Evolutionary conservation across 2,113 vertebrate genomes (phyloP).

Genomic region (Pogona vitticeps): DNA sequence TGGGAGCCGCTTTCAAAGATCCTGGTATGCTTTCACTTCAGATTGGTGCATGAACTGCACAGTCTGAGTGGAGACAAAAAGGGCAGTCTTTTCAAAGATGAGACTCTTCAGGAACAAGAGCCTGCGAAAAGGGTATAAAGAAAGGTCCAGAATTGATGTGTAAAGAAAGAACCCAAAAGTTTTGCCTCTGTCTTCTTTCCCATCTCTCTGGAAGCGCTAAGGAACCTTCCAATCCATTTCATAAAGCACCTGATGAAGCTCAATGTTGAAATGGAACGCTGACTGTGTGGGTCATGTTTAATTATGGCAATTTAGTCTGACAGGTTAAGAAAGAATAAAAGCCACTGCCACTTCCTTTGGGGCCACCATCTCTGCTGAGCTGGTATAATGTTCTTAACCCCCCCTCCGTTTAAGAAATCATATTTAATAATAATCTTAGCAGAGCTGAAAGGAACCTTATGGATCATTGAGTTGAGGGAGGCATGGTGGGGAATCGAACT

Average conservation of each 20-base stretch:
- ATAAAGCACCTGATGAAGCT: neutral
- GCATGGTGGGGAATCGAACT: no score
- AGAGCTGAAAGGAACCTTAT: no score
- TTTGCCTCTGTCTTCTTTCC: neutral
- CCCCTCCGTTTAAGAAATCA: no score
- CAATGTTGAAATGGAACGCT: neutral
- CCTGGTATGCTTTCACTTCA: neutral
- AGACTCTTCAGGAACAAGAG: neutral
- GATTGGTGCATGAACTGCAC: neutral
- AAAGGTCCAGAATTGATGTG: neutral
- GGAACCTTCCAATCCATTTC: neutral
- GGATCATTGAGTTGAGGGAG: no score
- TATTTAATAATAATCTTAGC: no score
- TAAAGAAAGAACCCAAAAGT: neutral
- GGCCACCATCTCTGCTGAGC: neutral
- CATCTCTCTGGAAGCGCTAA: neutral
- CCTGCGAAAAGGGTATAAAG: neutral
- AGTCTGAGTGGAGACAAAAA: constrained; percentile 8
- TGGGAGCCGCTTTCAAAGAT: neutral
- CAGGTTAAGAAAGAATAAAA: constrained; percentile 1
- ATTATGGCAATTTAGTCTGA: neutral
- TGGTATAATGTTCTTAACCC: neutral
- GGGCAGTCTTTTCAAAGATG: neutral
- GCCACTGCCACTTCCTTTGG: neutral
- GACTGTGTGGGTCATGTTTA: neutral